phyloP scores from a whole-genome alignment of 2,113 vertebrate species.

The Anas platyrhynchos region DNA sequence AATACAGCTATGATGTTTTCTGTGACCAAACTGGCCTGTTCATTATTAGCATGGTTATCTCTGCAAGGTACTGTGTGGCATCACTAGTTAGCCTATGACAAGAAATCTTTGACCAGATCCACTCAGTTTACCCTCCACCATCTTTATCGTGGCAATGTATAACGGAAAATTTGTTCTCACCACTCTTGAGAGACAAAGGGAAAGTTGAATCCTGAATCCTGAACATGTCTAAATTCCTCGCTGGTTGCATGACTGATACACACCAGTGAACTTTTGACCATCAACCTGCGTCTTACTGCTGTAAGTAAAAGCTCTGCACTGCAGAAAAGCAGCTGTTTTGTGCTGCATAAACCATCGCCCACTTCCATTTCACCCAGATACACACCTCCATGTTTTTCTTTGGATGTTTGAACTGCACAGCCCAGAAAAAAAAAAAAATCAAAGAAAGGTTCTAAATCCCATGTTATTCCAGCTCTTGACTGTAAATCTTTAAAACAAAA shows the following conservation, averaged over 20 bases:
- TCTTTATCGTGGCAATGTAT: not conserved
- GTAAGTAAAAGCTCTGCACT: not conserved
- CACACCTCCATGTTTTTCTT: not conserved
- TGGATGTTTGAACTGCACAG: not conserved
- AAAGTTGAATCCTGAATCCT: not conserved
- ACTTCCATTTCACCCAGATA: not conserved
- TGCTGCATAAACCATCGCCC: not conserved
- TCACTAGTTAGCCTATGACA: not conserved
- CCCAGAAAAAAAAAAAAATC: not conserved
- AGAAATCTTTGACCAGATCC: not conserved
- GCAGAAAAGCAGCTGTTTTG: not conserved
- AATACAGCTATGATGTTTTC: not conserved
- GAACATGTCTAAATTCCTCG: not conserved
- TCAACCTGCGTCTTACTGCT: not conserved
- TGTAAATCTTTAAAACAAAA: not conserved
- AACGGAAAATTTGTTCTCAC: not conserved
- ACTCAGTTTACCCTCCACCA: not conserved
- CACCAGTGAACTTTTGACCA: accelerated
- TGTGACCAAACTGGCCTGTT: not conserved
- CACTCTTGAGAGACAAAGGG: not conserved
- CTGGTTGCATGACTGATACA: not conserved
- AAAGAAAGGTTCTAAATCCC: not conserved
- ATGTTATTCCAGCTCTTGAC: not conserved
- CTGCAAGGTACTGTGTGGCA: not conserved
- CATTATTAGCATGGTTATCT: not conserved